Base-by-base conservation (phyloP, 2,797 vertebrate genomes). In the Danio albolineatus region DNA sequence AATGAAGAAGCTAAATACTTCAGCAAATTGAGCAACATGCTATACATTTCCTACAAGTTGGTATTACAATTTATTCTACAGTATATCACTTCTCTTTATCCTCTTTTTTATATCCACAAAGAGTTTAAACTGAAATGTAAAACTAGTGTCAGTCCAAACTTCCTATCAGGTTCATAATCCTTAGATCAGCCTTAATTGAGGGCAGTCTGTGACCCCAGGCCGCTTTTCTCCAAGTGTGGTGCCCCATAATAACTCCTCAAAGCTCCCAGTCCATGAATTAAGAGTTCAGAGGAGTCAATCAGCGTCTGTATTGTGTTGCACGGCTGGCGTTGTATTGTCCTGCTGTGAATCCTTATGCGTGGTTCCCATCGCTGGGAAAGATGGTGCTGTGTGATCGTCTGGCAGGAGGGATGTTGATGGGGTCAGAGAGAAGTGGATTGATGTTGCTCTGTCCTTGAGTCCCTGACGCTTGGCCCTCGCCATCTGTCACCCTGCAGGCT, bases 401-500 rank as follows among this genome's bases (percentile, higher is more conserved):
- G 43, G 38, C 62, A 19, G 53, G 4, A 48, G 17, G 19, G 44
- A 59, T 28, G 28, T 28, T 39, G 70, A 49, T 16, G 8, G 39
- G 21, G 43, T 62, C 44, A 62, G 48, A 64, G 57, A n/a, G 21
- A 59, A 62, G 4, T 16, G 28, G 57, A 41, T 65, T 57, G 9
- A 56, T 66, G 21, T 64, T 16, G 5, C 28, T 78, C 28, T 17
- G 17, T 76, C 64, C 41, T 14, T 6, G 43, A 75, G 38, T 67
- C 82, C 80, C 85, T 74, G 7, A 76, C 75, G 84, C 66, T 78
- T 78, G 73, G 77, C 61, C 41, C 60, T 82, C 61, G 54, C 86
- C 86, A 88, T 89, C 86, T 89, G 83, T 86, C 60, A 79, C 77
- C 57, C 76, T 73, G 64, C 61, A 69, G 87, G 66, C 73, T 72